Percentiles rank a stretch among this genome's conserved stretches.
These are phyloP conservation scores for Hapalemur alaotrensis DNA, from an alignment of 2,797 vertebrate species.

Conservation along the genomic window DNA sequence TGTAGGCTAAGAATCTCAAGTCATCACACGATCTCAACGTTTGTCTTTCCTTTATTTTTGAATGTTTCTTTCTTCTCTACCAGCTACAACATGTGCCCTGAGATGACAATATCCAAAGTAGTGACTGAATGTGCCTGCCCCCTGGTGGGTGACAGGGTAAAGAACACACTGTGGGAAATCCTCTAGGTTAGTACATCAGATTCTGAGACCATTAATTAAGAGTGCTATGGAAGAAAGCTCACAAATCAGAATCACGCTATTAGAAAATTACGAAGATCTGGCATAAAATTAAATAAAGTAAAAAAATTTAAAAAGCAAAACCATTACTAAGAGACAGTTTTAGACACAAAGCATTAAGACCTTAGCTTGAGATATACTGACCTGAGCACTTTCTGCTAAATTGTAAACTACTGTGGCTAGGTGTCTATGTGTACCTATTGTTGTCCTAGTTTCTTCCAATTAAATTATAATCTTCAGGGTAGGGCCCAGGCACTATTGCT, in stretches of 20 bases:
- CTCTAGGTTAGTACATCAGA: neutral
- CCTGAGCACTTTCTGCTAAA: neutral
- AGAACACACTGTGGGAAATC: neutral
- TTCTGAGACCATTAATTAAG: neutral
- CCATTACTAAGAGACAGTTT: neutral
- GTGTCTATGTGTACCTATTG: neutral
- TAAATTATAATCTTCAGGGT: neutral
- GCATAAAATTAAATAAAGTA: neutral
- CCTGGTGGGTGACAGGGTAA: conserved; percentile 47
- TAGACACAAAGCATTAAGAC: neutral
- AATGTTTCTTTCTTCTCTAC: neutral
- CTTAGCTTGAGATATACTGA: neutral
- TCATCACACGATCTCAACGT: neutral
- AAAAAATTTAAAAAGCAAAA: neutral
- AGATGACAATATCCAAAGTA: neutral
- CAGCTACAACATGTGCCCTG: neutral
- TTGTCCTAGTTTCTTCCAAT: neutral
- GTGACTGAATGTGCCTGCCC: conserved; percentile 40
- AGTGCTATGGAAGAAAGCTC: neutral
- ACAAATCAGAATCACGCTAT: neutral
- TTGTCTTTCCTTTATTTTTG: neutral
- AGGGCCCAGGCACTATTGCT: neutral
- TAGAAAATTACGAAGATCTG: neutral
- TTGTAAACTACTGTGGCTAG: neutral
- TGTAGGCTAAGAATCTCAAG: neutral